Percentiles rank a stretch among this genome's conserved stretches.
Conservation (phyloP, 1,140 invertebrate genomes). For the Polyergus mexicanus region DNA sequence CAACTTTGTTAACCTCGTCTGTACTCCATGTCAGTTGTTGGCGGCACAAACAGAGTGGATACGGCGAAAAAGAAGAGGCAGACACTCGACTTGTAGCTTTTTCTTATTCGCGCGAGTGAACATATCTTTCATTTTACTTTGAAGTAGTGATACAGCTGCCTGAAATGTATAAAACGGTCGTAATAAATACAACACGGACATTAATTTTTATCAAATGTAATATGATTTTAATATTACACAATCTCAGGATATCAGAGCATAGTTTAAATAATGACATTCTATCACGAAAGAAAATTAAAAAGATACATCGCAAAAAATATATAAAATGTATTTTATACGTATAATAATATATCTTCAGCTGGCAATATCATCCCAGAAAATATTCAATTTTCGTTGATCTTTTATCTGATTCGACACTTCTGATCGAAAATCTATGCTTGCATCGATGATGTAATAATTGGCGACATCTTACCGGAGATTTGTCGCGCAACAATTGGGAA, state of each 20-base stretch:
- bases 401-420: conserved; percentile 8
- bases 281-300: neutral
- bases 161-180: neutral
- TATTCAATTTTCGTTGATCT: conserved; percentile 29
- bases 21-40: conserved; percentile 58
- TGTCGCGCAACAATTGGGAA: conserved; percentile 16
- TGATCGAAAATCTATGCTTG: neutral
- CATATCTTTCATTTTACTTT: neutral
- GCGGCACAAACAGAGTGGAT: conserved; percentile 48
- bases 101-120: conserved; percentile 26
- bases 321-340: neutral
- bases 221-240: neutral
- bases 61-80: conserved; percentile 34
- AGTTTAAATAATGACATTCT: neutral
- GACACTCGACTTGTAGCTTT: neutral
- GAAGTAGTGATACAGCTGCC: neutral
- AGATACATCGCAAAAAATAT: neutral
- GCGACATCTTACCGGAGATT: conserved; percentile 45
- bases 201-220: neutral
- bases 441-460: conserved; percentile 68
- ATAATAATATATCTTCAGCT: neutral
- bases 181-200: neutral
- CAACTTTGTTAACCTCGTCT: conserved; percentile 72
- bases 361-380: neutral
- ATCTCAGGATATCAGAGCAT: neutral